Conservation (phyloP, 1,140 invertebrate species). For the Gonioctena quinquepunctata region DNA sequence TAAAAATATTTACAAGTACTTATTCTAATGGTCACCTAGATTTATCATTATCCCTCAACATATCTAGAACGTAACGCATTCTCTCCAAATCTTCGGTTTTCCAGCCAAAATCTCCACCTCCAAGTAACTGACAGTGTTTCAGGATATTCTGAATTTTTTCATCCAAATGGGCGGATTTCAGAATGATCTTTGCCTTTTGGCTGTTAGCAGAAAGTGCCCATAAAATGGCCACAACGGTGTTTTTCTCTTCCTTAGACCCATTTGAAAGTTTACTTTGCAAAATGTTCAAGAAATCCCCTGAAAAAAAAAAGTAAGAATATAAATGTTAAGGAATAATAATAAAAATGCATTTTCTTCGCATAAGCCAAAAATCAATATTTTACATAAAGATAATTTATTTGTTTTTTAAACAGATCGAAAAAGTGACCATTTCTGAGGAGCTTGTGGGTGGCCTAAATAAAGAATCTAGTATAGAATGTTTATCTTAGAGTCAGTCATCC, state of each 20-base stretch:
- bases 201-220: conserved; percentile 57
- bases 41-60: conserved; percentile 17
- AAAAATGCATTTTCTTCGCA: no score
- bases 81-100: conserved; percentile 33
- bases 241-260: conserved; percentile 49
- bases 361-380: no score
- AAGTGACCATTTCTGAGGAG: no score
- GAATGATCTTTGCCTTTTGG: conserved; percentile 55
- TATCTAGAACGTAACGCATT: conserved; percentile 39
- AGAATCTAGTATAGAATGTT: no score
- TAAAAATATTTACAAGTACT: conserved; percentile 7
- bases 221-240: conserved; percentile 47
- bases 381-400: no score
- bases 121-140: conserved; percentile 39
- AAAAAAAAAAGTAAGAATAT: no score
- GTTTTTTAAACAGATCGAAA: no score
- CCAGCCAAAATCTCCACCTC: conserved; percentile 15
- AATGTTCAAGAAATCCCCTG: conserved; percentile 50
- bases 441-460: no score
- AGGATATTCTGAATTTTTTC: conserved; percentile 45
- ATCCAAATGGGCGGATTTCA: conserved; percentile 53
- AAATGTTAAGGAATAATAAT: no score
- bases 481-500: no score
- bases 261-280: conserved; percentile 43
- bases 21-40: neutral